Conservation (phyloP, 30 jellyfish, hydroid and myxozoan species). For the Turritopsis dohrnii region DNA sequence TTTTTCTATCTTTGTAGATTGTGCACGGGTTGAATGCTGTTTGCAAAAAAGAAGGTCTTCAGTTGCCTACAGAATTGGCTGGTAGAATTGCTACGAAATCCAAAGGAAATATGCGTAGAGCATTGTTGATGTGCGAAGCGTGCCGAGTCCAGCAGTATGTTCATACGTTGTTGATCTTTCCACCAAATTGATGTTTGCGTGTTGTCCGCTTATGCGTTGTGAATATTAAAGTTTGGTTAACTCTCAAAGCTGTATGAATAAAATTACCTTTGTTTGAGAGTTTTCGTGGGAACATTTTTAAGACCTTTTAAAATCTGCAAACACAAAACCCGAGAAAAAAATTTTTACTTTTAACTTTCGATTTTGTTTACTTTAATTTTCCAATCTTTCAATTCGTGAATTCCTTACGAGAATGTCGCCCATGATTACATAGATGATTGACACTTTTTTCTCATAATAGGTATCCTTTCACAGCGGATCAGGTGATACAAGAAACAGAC, state of each 20-base stretch:
- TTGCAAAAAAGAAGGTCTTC: constrained; percentile 83
- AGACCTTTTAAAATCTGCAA: too few relatives aligned
- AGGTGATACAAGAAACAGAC: constrained; percentile 74
- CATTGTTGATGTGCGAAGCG: constrained; percentile 90
- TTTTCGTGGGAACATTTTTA: too few relatives aligned
- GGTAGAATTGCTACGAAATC: constrained; percentile 54
- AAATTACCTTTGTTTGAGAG: too few relatives aligned
- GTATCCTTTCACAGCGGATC: constrained; percentile 89
- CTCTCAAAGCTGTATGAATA: too few relatives aligned
- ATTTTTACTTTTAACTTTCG: too few relatives aligned
- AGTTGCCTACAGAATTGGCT: constrained; percentile 60
- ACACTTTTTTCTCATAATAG: background rate
- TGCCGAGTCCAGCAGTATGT: constrained; percentile 96
- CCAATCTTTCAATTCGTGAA: too few relatives aligned
- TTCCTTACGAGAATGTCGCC: too few relatives aligned
- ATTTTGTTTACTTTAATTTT: too few relatives aligned
- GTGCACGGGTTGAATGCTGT: constrained; percentile 54
- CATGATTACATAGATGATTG: too few relatives aligned
- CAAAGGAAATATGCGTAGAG: constrained; percentile 83
- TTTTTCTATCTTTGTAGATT: constrained; percentile 28
- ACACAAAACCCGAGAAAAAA: too few relatives aligned
- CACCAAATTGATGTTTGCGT: background rate
- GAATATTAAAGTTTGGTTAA: too few relatives aligned
- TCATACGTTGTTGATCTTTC: background rate
- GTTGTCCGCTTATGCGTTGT: background rate